Evolutionary conservation across 2,113 vertebrate genomes (phyloP), one percentile per base, ranked within the genome.

Genomic region (Microtus richardsoni): DNA sequence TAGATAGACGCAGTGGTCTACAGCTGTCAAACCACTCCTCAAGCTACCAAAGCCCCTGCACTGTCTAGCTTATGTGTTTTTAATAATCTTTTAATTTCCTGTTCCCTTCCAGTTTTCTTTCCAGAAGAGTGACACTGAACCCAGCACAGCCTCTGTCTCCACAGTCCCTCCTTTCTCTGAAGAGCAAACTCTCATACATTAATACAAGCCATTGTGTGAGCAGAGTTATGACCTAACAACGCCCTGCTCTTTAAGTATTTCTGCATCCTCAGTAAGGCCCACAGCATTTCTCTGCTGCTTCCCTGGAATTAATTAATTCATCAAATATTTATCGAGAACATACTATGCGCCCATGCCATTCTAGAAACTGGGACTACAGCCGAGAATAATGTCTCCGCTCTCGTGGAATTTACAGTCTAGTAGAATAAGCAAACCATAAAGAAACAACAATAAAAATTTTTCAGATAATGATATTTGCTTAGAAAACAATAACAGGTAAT

Each of bases 271-370:
- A 62, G 54, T 80, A 84, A 85, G 47, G 73, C 24, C 49, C 47
- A 44, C 84, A 95, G 17, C 75, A 64, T 64, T 87, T 64, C 91
- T 78, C 80, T 47, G 26, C 75, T 95, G 64, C 80, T 64, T 94
- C 79, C 73, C 39, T 52, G 8, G 36, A 94, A 93, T 96, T 97
- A 96, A 96, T 91, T 90, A 83, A 88, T 90, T 93, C 91, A 96
- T 92, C 91, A 96, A 95, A 95, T 95, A 97, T 97, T 97, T 92
- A 97, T 93, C 33, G 22, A 93, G 70, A 62, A 95, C 78, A 60
- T 92, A 90, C 75, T 91, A 93, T 64, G 70, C 91, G 36, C 68
- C 88, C 88, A 33, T 49, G 68, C 41, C 74, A 52, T 70, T 74
- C 75, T 64, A 89, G 71, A 96, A 91, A 89, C 73, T 44, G 49